Evolutionary conservation across 2,113 vertebrate species (phyloP).

Genomic region (Rutilus rutilus): DNA sequence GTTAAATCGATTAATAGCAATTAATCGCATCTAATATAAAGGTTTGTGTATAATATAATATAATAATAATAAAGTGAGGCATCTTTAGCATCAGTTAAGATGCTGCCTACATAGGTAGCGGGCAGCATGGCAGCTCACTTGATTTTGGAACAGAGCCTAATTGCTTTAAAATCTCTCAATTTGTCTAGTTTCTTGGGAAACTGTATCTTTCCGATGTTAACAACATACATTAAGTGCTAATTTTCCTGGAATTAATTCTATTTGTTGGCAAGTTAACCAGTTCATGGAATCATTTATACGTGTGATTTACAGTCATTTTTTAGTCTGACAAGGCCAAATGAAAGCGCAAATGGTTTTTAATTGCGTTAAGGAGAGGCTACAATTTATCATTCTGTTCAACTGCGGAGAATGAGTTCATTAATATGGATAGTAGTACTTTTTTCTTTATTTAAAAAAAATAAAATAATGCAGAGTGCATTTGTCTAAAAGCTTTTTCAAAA

Average conservation of each 20-base stretch:
- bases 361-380: slow-evolving; percentile 53
- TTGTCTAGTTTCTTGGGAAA: slow-evolving; percentile 15
- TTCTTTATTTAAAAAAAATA: not conserved
- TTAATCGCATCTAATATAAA: not conserved
- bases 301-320: slow-evolving; percentile 24
- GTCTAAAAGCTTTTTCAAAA: slow-evolving; percentile 55
- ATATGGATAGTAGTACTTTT: slow-evolving; percentile 62
- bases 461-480: slow-evolving; percentile 51
- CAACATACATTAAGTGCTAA: slow-evolving; percentile 28
- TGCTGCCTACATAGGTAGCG: not conserved
- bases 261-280: slow-evolving; percentile 28
- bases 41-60: not conserved
- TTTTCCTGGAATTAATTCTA: slow-evolving; percentile 25
- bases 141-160: slow-evolving; percentile 3
- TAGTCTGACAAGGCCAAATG: slow-evolving; percentile 17
- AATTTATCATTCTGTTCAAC: slow-evolving; percentile 61
- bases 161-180: slow-evolving; percentile 19
- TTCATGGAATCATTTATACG: slow-evolving; percentile 7
- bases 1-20: too few relatives aligned
- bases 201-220: slow-evolving; percentile 24
- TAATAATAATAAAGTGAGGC: not conserved
- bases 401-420: slow-evolving; percentile 63
- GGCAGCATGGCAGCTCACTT: not conserved
- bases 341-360: slow-evolving; percentile 31
- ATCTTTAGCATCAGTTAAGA: not conserved